These are phyloP conservation scores for Nudaria mundana DNA, from an alignment of 2,888 invertebrate genomes.

Conservation along the genomic window DNA sequence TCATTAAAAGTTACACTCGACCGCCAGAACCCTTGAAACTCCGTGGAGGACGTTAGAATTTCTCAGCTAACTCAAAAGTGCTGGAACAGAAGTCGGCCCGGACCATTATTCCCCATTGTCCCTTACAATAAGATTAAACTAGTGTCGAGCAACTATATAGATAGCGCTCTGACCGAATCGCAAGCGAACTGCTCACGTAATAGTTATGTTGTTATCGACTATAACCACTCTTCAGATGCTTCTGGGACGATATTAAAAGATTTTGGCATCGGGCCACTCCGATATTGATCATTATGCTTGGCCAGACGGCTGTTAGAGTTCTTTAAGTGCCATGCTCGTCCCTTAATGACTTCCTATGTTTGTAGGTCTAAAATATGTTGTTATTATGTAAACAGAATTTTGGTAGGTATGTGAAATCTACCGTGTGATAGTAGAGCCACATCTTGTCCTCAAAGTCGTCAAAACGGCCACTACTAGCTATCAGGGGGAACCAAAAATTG, in stretches of 20 bases:
- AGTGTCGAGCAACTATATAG: slow-evolving; percentile 51
- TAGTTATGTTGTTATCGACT: slow-evolving; percentile 77
- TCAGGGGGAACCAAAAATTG: too few species aligned
- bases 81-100: slow-evolving; percentile 57
- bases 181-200: slow-evolving; percentile 64
- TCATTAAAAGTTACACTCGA: slow-evolving; percentile 72
- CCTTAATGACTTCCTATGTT: slow-evolving; percentile 79
- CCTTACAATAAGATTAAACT: slow-evolving; percentile 73
- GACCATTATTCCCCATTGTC: slow-evolving; percentile 68
- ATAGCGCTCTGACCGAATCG: slow-evolving; percentile 62
- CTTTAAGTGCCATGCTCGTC: slow-evolving; percentile 69
- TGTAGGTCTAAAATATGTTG: too few species aligned
- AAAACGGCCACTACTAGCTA: too few species aligned
- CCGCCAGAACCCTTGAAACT: slow-evolving; percentile 61
- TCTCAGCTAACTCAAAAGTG: slow-evolving; percentile 69
- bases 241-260: slow-evolving; percentile 78
- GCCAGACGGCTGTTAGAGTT: slow-evolving; percentile 74
- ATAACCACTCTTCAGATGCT: slow-evolving; percentile 72
- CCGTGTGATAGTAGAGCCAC: too few species aligned
- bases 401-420: too few species aligned
- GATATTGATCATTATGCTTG: slow-evolving; percentile 80
- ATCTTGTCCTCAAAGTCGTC: too few species aligned
- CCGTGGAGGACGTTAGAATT: slow-evolving; percentile 53
- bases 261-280: slow-evolving; percentile 76
- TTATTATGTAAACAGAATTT: too few species aligned